Base-by-base conservation (phyloP, 2,888 invertebrate species). In the Plebejus melissa region DNA sequence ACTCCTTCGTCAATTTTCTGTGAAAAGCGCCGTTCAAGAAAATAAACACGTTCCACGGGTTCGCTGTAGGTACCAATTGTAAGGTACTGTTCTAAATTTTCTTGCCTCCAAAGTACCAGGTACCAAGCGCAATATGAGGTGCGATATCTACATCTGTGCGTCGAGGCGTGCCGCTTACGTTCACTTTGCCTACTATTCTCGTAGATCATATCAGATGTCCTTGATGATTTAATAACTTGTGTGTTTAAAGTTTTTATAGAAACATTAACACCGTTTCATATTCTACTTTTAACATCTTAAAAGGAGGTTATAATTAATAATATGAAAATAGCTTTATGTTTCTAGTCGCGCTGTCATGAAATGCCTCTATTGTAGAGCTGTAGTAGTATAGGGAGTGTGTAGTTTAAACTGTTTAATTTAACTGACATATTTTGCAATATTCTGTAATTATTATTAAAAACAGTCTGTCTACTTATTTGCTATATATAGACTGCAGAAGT, bases 21-120 rank as follows among this genome's bases (percentile, higher is more conserved):
- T 16, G 4, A 16, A 54, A 2, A 13, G 4, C 54, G 16, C 16
- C 13, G 54, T 54, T 16, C 54, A 54, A 16, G 16, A 54, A 58
- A 58, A 13, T 58, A 6, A 58, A 58, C 6, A 22, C 22, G 22
- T 2, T 46, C 46, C 46, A 46, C 2, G 9, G 46, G 46, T 11
- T 46, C 2, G 46, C 46, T 46, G 3, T 46, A 46, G 46, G 46
- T 22, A 9, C 22, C 28, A 11, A 54, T 54, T 54, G 22, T 5
- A 60, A 28, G 32, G 11, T 9, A 90, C 89, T 92, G 93, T 91
- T 91, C 91, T 87, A 91, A 89, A 91, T 91, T 88, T 88, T 87
- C 84, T 65, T 32, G 13, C 32, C 13, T 65, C 22, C 32, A 32
- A n/a, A 65, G 13, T 65, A 60, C 60, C 22, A 60, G 16, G 50